These are phyloP conservation scores for Naja naja DNA, from an alignment of 2,113 vertebrate species.

Conservation along the genomic window DNA sequence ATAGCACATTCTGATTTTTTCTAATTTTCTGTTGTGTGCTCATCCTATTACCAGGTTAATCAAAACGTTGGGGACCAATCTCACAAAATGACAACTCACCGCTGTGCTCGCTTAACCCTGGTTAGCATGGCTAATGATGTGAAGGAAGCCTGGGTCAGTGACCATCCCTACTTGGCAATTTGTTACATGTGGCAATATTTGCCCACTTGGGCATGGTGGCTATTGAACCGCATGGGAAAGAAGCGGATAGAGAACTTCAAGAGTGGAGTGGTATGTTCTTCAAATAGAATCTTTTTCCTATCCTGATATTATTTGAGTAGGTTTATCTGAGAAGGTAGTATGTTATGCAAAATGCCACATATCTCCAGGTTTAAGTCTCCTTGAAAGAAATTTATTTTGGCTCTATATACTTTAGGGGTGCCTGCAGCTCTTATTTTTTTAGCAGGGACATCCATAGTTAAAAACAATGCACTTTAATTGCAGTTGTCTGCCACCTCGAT, in stretches of 20 bases:
- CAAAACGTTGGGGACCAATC: conserved; percentile 65
- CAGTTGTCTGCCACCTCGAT: neutral
- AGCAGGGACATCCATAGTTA: neutral
- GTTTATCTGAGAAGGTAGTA: neutral
- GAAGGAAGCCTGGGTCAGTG: conserved; percentile 88
- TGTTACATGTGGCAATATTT: conserved; percentile 88
- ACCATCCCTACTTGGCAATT: conserved; percentile 81
- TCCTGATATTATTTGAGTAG: neutral
- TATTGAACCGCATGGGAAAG: conserved; percentile 73
- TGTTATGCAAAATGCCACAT: neutral
- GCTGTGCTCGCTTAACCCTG: conserved; percentile 85
- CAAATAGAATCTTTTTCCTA: neutral
- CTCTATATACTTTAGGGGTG: neutral
- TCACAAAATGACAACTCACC: conserved; percentile 85
- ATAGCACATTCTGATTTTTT: neutral
- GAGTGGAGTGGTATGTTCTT: conserved; percentile 81
- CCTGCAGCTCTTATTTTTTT: neutral
- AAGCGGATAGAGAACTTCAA: conserved; percentile 88
- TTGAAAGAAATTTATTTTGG: neutral
- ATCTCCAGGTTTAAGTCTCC: neutral
- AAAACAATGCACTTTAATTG: neutral
- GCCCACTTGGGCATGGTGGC: conserved; percentile 82
- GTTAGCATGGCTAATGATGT: conserved; percentile 80
- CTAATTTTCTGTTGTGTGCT: neutral
- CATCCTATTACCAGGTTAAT: conserved; percentile 37